phyloP scores from a whole-genome alignment of 2,797 vertebrate genomes.

The Muscicapa comitata region DNA sequence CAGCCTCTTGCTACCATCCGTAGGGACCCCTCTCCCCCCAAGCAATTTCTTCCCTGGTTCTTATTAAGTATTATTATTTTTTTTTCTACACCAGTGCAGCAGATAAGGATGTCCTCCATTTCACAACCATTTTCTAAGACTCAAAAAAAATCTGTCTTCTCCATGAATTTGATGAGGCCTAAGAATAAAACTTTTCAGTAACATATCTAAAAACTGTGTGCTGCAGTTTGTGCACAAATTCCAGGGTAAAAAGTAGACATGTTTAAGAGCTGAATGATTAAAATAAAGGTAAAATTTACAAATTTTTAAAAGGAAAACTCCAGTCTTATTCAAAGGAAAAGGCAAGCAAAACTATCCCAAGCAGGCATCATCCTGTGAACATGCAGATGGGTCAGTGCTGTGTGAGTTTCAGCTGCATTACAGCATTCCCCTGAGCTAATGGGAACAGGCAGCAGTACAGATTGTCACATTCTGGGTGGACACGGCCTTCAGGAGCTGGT shows the following conservation, averaged over 20 bases:
- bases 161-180: not conserved
- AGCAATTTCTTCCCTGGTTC: not conserved
- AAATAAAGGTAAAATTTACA: not conserved
- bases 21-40: not conserved
- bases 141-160: not conserved
- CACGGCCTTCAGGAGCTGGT: not conserved
- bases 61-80: not conserved
- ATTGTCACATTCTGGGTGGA: not conserved
- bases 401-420: not conserved
- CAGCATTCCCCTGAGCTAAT: not conserved
- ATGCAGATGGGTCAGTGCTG: fast-evolving
- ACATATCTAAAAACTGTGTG: not conserved
- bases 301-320: not conserved
- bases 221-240: not conserved
- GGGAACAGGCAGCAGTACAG: not conserved
- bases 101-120: not conserved
- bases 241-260: not conserved
- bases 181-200: not conserved
- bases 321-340: not conserved
- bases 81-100: not conserved
- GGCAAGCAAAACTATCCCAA: not conserved
- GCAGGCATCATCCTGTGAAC: not conserved
- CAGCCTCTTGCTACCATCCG: not conserved
- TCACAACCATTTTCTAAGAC: not conserved
- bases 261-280: not conserved